Evolutionary conservation across 2,113 vertebrate genomes (phyloP), one percentile per base, ranked within the genome.

Genomic region (Sprattus sprattus): DNA sequence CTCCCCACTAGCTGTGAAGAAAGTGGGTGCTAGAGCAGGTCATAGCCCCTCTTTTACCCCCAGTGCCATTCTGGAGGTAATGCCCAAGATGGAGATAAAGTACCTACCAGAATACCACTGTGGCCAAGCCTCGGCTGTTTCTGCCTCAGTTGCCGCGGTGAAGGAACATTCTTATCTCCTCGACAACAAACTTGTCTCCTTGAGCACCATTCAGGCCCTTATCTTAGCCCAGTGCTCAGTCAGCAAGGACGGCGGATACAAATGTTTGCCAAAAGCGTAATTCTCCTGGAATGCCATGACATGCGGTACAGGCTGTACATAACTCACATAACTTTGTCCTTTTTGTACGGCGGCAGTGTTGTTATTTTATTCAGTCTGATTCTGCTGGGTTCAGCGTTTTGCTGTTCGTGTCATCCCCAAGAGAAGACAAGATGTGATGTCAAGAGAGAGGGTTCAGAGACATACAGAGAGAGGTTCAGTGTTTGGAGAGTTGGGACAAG

Each of bases 81-180:
- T 11, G 10, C 64, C 25, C n/a, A 25, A 67, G 64, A 13, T 28
- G 9, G 25, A 67, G 64, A 67, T 67, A 28, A 67, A 67, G 28
- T 32, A 39, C 25, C 11, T 22, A 20, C 64, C 64, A 3, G 9
- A 71, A 32, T 32, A 39, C 18, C 6, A 20, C 13, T 78, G 4
- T 32, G 25, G 28, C 71, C 71, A 32, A 10, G 71, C 71, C 71
- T 1, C 11, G 16, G 44, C 10, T 78, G 71, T 78, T 78, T 78
- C 9, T 44, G 28, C 32, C 32, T 78, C 28, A 2, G 71, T 78
- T 32, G 71, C 25, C 71, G 13, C 0, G 32, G 71, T 15, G 25
- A 32, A 78, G 71, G 32, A 78, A 78, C 71, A 78, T 15, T 78
- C 28, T 78, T 78, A 78, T 78, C 71, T 15, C 71, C 71, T 32